Percentiles rank a stretch among this genome's conserved stretches.
Conservation (phyloP, 2,888 invertebrate genomes). For the Philereme vetulata region DNA sequence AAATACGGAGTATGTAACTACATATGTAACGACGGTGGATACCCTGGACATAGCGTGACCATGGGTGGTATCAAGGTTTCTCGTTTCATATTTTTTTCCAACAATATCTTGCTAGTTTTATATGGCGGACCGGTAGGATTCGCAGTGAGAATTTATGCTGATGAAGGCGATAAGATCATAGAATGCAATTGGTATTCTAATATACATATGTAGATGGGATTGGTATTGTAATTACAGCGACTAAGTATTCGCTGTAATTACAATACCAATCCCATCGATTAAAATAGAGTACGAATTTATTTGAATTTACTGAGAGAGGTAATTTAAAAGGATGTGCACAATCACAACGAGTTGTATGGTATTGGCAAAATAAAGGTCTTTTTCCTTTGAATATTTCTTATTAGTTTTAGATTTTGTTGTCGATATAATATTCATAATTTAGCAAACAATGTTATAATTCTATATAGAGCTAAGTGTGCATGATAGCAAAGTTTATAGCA, state of each 20-base stretch:
- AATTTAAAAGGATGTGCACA: background rate
- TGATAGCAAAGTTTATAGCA: too few relatives aligned
- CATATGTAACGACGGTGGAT: conserved; percentile 15
- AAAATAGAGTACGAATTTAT: background rate
- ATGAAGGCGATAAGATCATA: conserved; percentile 18
- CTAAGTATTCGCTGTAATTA: conserved; percentile 15
- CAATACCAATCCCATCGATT: conserved; percentile 24
- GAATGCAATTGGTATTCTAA: conserved; percentile 21
- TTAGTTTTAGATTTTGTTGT: background rate
- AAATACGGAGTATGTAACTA: conserved; percentile 27
- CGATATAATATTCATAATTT: too few relatives aligned
- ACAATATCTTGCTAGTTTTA: conserved; percentile 33
- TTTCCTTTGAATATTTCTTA: background rate
- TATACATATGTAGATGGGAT: conserved; percentile 17
- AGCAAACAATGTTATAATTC: too few relatives aligned
- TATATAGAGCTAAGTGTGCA: too few relatives aligned
- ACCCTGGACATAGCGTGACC: conserved; percentile 32
- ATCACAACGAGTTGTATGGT: too few relatives aligned
- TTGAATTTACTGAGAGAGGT: background rate
- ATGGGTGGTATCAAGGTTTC: conserved; percentile 37
- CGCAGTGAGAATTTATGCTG: conserved; percentile 29
- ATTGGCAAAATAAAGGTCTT: background rate
- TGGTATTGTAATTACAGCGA: conserved; percentile 20
- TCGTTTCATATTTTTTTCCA: conserved; percentile 32
- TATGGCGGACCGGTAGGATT: conserved; percentile 29